A percentile compares a stretch with the other conserved stretches of the same genome.
Conservation (phyloP, 2,888 invertebrate genomes). For the Thalpophila matura region DNA sequence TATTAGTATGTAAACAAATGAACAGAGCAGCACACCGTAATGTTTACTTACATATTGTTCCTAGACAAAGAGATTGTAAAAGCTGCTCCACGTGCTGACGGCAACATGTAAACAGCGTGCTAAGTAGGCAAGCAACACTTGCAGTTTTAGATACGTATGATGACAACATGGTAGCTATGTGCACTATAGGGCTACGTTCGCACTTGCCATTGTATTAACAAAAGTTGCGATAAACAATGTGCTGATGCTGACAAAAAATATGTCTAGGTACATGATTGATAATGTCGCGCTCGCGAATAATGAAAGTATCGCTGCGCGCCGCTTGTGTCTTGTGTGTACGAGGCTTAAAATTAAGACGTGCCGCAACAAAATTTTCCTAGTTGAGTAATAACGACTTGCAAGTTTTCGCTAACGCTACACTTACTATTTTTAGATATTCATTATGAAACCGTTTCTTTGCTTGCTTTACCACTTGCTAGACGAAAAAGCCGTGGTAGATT, state of each 20-base stretch:
- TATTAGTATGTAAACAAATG: constrained; percentile 41
- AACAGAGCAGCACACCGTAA: constrained; percentile 8
- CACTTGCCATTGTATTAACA: background rate
- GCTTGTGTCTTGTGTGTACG: background rate
- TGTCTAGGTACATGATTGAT: background rate
- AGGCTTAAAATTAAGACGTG: background rate
- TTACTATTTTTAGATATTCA: constrained; percentile 28
- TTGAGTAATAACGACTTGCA: constrained; percentile 1
- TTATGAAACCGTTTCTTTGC: constrained; percentile 14
- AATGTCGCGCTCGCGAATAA: no score
- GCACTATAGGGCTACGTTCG: background rate
- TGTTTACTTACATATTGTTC: constrained; percentile 51
- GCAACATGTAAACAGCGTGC: constrained; percentile 43
- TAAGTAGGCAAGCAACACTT: constrained; percentile 27
- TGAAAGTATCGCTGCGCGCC: no score
- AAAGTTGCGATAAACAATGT: background rate
- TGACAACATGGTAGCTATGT: constrained; percentile 3
- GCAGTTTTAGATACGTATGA: constrained; percentile 12
- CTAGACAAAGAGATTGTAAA: constrained; percentile 54
- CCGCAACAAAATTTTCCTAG: background rate
- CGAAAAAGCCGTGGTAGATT: background rate
- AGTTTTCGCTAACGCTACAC: background rate
- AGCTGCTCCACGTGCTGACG: constrained; percentile 50
- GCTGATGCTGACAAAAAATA: background rate
- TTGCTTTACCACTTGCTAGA: background rate